Base-by-base conservation (phyloP, 1,140 invertebrate species). In the Chrysomallon squamiferum region DNA sequence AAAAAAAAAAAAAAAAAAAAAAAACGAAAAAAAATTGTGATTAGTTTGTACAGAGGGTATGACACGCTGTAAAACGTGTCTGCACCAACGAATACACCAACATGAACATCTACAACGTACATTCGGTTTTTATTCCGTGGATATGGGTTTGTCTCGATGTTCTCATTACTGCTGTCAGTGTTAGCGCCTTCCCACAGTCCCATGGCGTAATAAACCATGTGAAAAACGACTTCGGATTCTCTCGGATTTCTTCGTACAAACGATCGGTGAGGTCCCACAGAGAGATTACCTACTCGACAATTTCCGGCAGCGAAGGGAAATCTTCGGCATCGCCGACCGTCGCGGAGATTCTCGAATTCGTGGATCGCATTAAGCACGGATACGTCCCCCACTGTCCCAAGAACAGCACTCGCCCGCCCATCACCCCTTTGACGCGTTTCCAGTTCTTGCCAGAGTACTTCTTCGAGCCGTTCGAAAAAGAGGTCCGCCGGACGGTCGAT, bases 401-500 rank as follows among this genome's bases (percentile, higher is more conserved):
- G 11, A 30, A 59, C 22, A 43, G 54, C 38, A 38, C 35, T 15
- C 6, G 15, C 35, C 35, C 35, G 15, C 45, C 5, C 20, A 20
- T 41, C 56, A 60, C 35, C 45, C 22, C 49, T 32, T 35, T 67
- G 22, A 33, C 27, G 35, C 33, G 54, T 35, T 69, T 52, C 52
- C 18, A 18, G 15, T 69, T 73, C 38, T 41, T 15, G 18, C 33
- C 60, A 18, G 27, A 49, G 18, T 54, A 68, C 54, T 74, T 75
- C 33, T 52, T 38, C 41, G 43, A 63, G 35, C 50, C 58, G n/a
- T 77, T 73, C 57, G 52, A 57, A 11, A 59, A 61, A 13, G 59
- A 68, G 30, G 72, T 73, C 38, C 60, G 69, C n/a, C 71, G 70
- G 54, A 63, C 71, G 27, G 69, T 77, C 1, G 60, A 62, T 27